phyloP scores from a whole-genome alignment of 1,140 invertebrate genomes.

The Sycophaga agraensis region DNA sequence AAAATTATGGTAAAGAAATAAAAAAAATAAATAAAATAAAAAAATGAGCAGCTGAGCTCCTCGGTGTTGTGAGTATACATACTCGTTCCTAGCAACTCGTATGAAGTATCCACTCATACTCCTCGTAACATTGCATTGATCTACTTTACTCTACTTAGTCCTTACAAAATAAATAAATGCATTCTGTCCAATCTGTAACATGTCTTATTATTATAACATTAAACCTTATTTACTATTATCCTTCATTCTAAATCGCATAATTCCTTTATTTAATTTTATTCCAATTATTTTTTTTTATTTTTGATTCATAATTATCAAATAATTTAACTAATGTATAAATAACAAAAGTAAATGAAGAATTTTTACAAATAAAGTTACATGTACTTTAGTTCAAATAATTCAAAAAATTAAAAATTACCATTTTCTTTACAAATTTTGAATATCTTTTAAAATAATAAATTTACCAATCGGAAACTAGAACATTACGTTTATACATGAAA shows the following conservation, averaged over 20 bases:
- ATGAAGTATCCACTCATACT: slow-evolving; percentile 58
- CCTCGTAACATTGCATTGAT: slow-evolving; percentile 58
- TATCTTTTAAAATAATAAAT: no score
- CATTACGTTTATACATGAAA: not conserved
- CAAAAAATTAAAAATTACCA: not conserved
- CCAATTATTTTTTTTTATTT: not conserved
- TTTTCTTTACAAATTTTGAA: no score
- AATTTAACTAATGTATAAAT: not conserved
- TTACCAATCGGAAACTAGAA: no score
- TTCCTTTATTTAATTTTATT: not conserved
- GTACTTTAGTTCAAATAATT: not conserved
- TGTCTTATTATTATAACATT: slow-evolving; percentile 9
- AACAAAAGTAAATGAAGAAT: not conserved
- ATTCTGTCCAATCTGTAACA: slow-evolving; percentile 54
- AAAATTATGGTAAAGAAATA: slow-evolving; percentile 31
- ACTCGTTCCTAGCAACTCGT: slow-evolving; percentile 58
- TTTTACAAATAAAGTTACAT: not conserved
- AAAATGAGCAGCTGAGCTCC: slow-evolving; percentile 48
- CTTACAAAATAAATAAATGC: slow-evolving; percentile 56
- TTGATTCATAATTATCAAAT: not conserved
- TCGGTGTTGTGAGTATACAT: slow-evolving; percentile 59
- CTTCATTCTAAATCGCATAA: not conserved
- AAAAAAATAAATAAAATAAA: slow-evolving; percentile 30
- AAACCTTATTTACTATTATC: not conserved
- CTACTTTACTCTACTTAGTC: slow-evolving; percentile 58